Evolutionary conservation across 53 echinoderm and acorn worm genomes (phyloP).

Genomic region (Paracentrotus lividus): DNA sequence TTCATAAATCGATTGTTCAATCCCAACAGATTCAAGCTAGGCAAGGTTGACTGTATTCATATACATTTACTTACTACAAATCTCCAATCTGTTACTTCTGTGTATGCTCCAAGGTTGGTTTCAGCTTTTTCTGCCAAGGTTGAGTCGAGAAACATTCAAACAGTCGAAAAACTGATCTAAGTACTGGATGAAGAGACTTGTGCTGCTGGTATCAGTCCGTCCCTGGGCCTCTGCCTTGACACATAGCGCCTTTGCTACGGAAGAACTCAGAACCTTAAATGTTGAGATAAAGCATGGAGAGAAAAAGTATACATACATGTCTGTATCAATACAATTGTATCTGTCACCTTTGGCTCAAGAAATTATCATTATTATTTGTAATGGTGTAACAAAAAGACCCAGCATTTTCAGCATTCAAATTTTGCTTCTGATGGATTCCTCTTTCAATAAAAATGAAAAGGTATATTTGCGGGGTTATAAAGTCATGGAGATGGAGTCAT

Average conservation of each 20-base stretch:
- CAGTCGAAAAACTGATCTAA: neutral
- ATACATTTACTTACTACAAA: neutral
- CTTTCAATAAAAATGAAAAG: neutral
- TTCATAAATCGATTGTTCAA: too few species aligned
- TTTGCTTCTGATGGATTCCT: too few species aligned
- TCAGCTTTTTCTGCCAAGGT: neutral
- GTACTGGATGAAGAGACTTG: neutral
- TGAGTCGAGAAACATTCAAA: neutral
- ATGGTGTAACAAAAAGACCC: too few species aligned
- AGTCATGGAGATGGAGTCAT: too few species aligned
- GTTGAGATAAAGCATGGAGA: neutral
- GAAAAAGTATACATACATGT: too few species aligned
- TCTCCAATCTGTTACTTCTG: constrained; percentile 20
- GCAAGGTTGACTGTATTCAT: too few species aligned
- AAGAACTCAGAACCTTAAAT: neutral
- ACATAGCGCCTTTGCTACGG: constrained; percentile 4
- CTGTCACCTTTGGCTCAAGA: too few species aligned
- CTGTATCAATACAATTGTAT: too few species aligned
- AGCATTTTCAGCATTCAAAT: too few species aligned
- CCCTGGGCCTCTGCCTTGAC: neutral
- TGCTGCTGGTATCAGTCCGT: neutral
- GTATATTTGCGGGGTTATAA: neutral
- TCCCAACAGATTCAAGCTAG: too few species aligned
- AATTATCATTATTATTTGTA: too few species aligned
- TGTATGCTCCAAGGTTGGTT: constrained; percentile 8